Conservation (phyloP, 2,888 invertebrate species). For the Laothoe populi region DNA sequence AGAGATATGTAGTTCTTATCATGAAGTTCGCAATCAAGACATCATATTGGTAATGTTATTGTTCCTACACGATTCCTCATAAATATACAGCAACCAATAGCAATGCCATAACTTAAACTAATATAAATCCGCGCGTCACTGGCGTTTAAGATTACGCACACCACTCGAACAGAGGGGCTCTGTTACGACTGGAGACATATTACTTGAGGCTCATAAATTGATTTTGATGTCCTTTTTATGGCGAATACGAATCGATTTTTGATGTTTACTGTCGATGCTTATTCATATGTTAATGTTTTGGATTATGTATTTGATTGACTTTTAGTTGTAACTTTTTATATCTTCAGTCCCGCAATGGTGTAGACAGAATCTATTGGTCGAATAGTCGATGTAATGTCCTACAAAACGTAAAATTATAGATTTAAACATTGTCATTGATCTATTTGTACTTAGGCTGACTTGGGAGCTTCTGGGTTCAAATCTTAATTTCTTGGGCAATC, state of each 20-base stretch:
- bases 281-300: slow-evolving; percentile 78
- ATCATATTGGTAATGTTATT: not conserved
- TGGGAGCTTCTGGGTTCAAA: too few relatives aligned
- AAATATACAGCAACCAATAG: not conserved
- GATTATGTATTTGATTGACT: slow-evolving; percentile 54
- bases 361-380: not conserved
- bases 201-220: slow-evolving; percentile 72
- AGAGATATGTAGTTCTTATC: too few relatives aligned
- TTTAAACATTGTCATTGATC: too few relatives aligned
- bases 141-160: slow-evolving; percentile 74
- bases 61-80: not conserved
- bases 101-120: slow-evolving; percentile 37
- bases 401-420: too few relatives aligned
- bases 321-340: slow-evolving; percentile 35
- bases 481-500: too few relatives aligned
- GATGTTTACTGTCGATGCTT: slow-evolving; percentile 67
- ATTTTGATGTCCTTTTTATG: slow-evolving; percentile 78
- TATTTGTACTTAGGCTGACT: too few relatives aligned
- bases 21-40: not conserved
- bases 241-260: slow-evolving; percentile 71
- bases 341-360: not conserved
- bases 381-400: not conserved
- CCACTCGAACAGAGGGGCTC: slow-evolving; percentile 52
- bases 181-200: slow-evolving; percentile 60
- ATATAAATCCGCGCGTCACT: slow-evolving; percentile 32